Conservation (phyloP, 2,888 invertebrate genomes). For the Junonia oenone region DNA sequence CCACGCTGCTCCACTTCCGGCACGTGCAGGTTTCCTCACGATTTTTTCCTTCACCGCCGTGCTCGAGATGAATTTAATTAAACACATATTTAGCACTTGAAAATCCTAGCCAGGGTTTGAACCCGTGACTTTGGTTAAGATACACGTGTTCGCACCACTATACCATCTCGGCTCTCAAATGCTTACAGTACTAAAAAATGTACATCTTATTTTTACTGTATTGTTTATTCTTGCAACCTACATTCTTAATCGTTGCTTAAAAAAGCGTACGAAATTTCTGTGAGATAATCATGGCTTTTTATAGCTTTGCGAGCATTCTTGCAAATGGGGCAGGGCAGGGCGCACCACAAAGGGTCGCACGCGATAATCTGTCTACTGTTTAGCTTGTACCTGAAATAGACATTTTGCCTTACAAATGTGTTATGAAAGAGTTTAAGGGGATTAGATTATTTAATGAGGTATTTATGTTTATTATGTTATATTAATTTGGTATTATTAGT, state of each 20-base stretch:
- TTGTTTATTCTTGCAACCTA: not conserved
- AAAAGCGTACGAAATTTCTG: not conserved
- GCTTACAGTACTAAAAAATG: not conserved
- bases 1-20: too few species aligned
- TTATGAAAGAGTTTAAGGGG: not conserved
- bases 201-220: not conserved
- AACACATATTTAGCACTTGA: too few species aligned
- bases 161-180: too few species aligned
- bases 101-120: too few species aligned
- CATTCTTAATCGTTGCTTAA: not conserved
- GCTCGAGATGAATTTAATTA: too few species aligned
- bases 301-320: conserved; percentile 15
- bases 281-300: conserved; percentile 5
- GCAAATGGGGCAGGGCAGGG: conserved; percentile 19
- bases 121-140: too few species aligned
- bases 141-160: too few species aligned
- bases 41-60: too few species aligned
- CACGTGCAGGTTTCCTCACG: too few species aligned
- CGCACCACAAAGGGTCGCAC: conserved; percentile 12
- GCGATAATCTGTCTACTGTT: conserved; percentile 22
- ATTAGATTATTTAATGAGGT: not conserved
- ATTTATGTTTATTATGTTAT: not conserved
- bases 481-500: too few species aligned
- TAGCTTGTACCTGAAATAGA: conserved; percentile 12
- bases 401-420: conserved; percentile 7